Evolutionary conservation across 2,113 vertebrate species (phyloP), one percentile per base, ranked within the genome.

Genomic region (Rhea pennata): DNA sequence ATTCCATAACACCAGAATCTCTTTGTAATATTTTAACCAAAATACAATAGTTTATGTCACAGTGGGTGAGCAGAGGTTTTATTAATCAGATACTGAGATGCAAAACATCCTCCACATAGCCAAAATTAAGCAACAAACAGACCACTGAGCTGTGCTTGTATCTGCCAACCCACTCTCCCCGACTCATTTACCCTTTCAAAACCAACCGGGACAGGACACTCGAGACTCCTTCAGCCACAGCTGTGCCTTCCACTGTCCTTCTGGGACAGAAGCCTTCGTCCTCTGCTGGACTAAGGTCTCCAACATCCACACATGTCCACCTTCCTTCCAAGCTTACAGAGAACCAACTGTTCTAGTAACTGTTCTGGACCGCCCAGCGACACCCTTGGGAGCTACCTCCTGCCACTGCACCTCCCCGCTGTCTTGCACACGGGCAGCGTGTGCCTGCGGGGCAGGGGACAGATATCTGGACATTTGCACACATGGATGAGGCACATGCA

Each of bases 231-330:
- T 11, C 39, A 20, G 59, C 61, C 6, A 29, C 6, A 10, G 39
- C 5, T 0, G 12, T 2, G 39, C 9, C 44, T 48, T 21, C n/a
- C 50, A 29, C 40, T 0, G 0, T 15, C 14, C 4, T 0, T 19
- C 58, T 8, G 33, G 5, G 9, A 36, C 36, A 36, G 36, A 26
- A 44, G 31, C 15, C 33, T 36, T 14, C 1, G 0, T 36, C 48
- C 48, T 59, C n/a, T 0, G 1, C 23, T 3, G 1, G 66, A 53
- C 56, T 53, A 16, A n/a, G 31, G 19, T 44, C 27, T 22, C 13
- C 31, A 8, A 15, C 3, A 0, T 33, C 69, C 62, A 10, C 4
- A 0, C 10, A 2, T 2, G 0, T 3, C 48, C 4, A 31, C 40
- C 26, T 19, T 42, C 65, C 39, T 44, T 19, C 40, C 12, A 44